Conservation (phyloP, 2,797 vertebrate species). For the Tachyglossus aculeatus region DNA sequence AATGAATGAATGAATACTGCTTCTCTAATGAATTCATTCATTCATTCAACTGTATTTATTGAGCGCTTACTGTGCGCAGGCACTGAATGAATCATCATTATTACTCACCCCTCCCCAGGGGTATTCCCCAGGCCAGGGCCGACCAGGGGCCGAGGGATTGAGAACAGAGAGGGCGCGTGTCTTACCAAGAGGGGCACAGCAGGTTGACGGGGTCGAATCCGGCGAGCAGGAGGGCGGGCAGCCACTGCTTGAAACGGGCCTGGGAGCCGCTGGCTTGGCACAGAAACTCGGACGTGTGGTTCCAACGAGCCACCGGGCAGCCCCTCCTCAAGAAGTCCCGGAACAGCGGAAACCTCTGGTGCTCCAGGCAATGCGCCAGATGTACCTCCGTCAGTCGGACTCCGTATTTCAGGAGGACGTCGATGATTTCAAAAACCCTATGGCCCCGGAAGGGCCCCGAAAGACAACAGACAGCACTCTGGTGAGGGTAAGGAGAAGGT, state of each 20-base stretch:
- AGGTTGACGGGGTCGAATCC: conserved; percentile 75
- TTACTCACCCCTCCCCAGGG: too few species aligned
- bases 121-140: too few species aligned
- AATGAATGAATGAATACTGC: too few species aligned
- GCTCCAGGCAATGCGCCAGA: conserved; percentile 71
- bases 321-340: conserved; percentile 71
- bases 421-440: conserved; percentile 65
- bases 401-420: conserved; percentile 73
- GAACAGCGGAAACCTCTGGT: conserved; percentile 71
- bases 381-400: conserved; percentile 71
- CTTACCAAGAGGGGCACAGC: conserved; percentile 72
- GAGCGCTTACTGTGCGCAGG: too few species aligned
- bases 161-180: too few species aligned
- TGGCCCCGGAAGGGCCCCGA: conserved; percentile 20
- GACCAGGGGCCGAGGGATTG: too few species aligned
- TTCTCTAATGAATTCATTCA: too few species aligned
- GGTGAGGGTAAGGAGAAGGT: too few species aligned
- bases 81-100: too few species aligned
- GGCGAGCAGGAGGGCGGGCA: conserved; percentile 76
- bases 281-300: conserved; percentile 61
- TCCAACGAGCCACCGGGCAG: conserved; percentile 60
- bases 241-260: conserved; percentile 71
- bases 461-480: too few species aligned
- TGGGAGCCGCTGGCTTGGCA: conserved; percentile 44
- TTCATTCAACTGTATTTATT: too few species aligned